Evolutionary conservation across 2,113 vertebrate species (phyloP).

Genomic region (Scolopax mira): DNA sequence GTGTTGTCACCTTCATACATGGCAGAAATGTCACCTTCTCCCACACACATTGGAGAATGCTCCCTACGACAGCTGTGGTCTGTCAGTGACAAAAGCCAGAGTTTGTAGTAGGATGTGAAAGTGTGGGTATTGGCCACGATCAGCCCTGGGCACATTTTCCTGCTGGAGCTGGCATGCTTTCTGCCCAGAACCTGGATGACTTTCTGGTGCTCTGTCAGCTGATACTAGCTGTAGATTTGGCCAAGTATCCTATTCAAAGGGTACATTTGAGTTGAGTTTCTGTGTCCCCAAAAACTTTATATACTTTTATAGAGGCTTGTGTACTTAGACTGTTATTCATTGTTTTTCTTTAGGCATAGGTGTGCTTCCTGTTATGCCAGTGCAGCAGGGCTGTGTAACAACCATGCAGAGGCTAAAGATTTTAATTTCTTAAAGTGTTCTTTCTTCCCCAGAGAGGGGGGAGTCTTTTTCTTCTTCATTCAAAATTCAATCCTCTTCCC

Average conservation of each 20-base stretch:
- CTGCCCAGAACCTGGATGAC: not conserved
- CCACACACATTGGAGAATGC: not conserved
- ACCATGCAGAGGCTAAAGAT: not conserved
- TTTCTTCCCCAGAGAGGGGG: not conserved
- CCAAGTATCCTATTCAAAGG: not conserved
- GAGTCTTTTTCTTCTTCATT: not conserved
- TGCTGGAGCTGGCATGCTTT: not conserved
- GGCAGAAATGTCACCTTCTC: slow-evolving; percentile 31
- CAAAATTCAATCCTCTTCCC: not conserved
- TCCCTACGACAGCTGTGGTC: slow-evolving; percentile 22
- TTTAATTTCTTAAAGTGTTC: not conserved
- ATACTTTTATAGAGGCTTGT: not conserved
- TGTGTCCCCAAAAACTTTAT: not conserved
- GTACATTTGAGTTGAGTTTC: not conserved
- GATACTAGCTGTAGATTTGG: not conserved
- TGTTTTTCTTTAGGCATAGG: not conserved
- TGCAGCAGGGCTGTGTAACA: not conserved
- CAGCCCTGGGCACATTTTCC: not conserved
- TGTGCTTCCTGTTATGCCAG: not conserved
- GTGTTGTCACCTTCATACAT: not conserved
- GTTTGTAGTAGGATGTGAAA: slow-evolving; percentile 19
- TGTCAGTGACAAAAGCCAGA: not conserved
- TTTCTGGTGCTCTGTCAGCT: not conserved
- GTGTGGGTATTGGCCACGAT: slow-evolving; percentile 1
- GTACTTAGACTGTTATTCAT: not conserved